phyloP scores from a whole-genome alignment of 1,140 invertebrate genomes.

The Calliopsis andreniformis region DNA sequence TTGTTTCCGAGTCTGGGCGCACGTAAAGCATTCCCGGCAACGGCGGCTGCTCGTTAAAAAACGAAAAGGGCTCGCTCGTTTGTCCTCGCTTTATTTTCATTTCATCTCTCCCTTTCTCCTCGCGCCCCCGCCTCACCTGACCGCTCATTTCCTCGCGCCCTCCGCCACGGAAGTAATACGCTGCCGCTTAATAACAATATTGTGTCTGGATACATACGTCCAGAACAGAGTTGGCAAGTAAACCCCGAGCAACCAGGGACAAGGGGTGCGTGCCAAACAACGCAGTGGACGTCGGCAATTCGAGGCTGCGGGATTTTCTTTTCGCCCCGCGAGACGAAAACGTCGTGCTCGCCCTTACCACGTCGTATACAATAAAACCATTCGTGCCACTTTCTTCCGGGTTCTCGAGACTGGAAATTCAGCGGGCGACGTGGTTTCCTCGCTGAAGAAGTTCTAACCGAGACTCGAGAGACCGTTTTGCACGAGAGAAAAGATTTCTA shows the following conservation, averaged over 20 bases:
- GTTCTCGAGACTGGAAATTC: conserved; percentile 6
- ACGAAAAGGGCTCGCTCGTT: conserved; percentile 43
- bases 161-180: conserved; percentile 50
- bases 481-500: too few species aligned
- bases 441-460: not conserved
- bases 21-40: not conserved
- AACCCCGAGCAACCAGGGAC: not conserved
- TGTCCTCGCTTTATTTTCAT: conserved; percentile 52
- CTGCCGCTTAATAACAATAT: conserved; percentile 51
- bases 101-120: conserved; percentile 15
- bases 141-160: not conserved
- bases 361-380: conserved; percentile 16
- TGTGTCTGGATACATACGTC: conserved; percentile 38
- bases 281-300: conserved; percentile 38
- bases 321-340: conserved; percentile 48
- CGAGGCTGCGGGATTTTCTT: conserved; percentile 33
- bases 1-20: conserved; percentile 45
- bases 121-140: too few species aligned
- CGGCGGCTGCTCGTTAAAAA: conserved; percentile 38
- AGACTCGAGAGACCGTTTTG: too few species aligned
- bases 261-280: conserved; percentile 38
- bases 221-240: not conserved
- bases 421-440: not conserved
- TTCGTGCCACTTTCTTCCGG: conserved; percentile 22
- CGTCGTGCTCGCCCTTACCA: conserved; percentile 3